Evolutionary conservation across 1,140 invertebrate genomes (phyloP), one percentile per base, ranked within the genome.

Genomic region (Akabosia matsudoensis): DNA sequence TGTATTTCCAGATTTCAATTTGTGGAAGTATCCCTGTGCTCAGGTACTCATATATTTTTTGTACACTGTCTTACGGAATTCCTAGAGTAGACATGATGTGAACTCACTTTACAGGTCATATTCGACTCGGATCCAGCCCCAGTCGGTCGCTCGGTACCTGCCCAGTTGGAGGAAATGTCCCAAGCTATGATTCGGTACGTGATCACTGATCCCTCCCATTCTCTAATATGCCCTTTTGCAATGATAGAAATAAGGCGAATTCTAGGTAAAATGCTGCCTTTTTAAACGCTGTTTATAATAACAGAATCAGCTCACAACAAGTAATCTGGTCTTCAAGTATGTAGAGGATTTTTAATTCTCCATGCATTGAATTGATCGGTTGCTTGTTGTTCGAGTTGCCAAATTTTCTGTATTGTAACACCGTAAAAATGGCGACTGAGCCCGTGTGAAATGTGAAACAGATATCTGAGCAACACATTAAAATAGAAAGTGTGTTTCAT

Each of bases 51-150:
- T 51, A 24, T 3, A 56, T n/a, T 22, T 56, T 45, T 45, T 45
- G 37, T 24, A 56, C 14, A 56, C 14, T 13, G 7, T 13, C 54
- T 56, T 56, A 56, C 54, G 24, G 10, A 24, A n/a, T 56, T 45
- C 18, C 7, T 18, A 45, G n/a, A 45, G 37, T 7, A 45, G 18
- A 45, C 7, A 45, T 18, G 7, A 10, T 45, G 37, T 64, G 24
- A 64, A 28, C 56, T 34, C 24, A 0, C 33, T 22, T 78, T 1
- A 78, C 96, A 99, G 87, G 96, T 98, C 80, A 97, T 98, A 83
- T 99, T 99, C 85, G 97, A 99, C 85, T 95, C 95, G 4, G 97
- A 99, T 88, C 97, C 97, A 34, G 91, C 93, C 67, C 92, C 93
- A 0, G 86, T 90, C 71, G 92, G 93, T 72, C 91, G 93, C 80